Evolutionary conservation across 2,888 invertebrate species (phyloP), one percentile per base, ranked within the genome.

Genomic region (Helobdella robusta): DNA sequence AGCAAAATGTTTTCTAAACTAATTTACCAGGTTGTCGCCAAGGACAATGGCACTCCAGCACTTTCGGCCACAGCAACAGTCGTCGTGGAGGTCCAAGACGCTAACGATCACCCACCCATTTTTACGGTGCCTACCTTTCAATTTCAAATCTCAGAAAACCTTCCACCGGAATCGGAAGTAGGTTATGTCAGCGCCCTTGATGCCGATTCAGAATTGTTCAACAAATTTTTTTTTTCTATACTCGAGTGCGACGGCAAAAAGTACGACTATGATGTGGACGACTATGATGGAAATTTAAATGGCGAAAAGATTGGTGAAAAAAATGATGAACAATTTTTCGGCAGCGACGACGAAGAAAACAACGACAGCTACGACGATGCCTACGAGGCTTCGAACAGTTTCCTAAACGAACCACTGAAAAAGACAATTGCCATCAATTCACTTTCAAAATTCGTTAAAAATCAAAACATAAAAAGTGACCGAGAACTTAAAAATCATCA

Each of bases 171-270:
- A 4, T 25, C 28, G 2, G 62, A 48, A 50, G 32, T 62, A 23
- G 62, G 62, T 15, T 28, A 50, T 32, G 62, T 62, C 46, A 30
- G n/a, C n/a, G 62, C 62, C 18, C n/a, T n/a, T n/a, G 62, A 62
- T 30, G 32, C 18, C 5, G 62, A 62, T 50, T 28, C 25, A 15
- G 18, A 18, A n/a, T 50, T 50, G n/a, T 50, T 34, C 32, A 62
- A 62, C 23, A 18, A 50, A n/a, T 62, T 62, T 50, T n/a, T 20
- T 20, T 62, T 50, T 46, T 18, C n/a, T 23, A 30, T 62, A 8
- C 28, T 30, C 6, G 36, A 20, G 20, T 32, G 15, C 35, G 48
- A 46, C 15, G 62, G 48, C 18, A n/a, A 15, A n/a, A 54, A 54
- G 54, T 23, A 4, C 11, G 54, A 54, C 5, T 18, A 54, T 18